Percentiles rank a stretch among this genome's conserved stretches.
phyloP scores from a whole-genome alignment of 2,113 vertebrate species.

The Tenebrosternarchus preto region DNA sequence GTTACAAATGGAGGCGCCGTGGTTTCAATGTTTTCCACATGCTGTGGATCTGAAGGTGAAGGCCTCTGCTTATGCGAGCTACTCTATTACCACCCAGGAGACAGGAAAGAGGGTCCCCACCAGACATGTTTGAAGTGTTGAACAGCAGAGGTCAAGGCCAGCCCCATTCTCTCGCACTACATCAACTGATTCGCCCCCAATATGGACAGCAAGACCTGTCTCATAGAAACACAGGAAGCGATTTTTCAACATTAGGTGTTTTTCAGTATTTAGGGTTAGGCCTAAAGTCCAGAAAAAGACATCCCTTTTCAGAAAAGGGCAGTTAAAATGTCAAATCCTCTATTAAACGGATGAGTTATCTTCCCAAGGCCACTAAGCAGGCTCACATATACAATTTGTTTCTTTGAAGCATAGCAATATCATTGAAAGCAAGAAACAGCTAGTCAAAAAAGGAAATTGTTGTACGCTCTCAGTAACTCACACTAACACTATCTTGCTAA shows the following conservation, averaged over 20 bases:
- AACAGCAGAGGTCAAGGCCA: slow-evolving; percentile 53
- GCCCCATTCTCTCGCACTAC: slow-evolving; percentile 45
- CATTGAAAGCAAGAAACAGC: not conserved
- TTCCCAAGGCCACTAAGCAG: not conserved
- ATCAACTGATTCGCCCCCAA: slow-evolving; percentile 17
- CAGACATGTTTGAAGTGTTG: slow-evolving; percentile 25
- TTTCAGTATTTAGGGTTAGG: slow-evolving; percentile 12
- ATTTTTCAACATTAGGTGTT: slow-evolving; percentile 35
- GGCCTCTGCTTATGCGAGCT: slow-evolving; percentile 27
- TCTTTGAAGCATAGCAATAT: slow-evolving; percentile 1
- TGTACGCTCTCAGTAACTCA: not conserved
- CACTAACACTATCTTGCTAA: not conserved
- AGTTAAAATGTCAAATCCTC: slow-evolving; percentile 6
- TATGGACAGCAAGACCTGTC: slow-evolving; percentile 18
- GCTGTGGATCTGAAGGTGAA: slow-evolving; percentile 26
- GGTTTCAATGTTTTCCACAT: slow-evolving; percentile 48
- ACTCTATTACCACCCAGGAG: slow-evolving; percentile 38
- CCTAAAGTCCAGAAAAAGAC: not conserved
- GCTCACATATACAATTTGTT: not conserved
- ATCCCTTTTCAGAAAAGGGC: not conserved
- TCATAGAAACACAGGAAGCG: slow-evolving; percentile 21
- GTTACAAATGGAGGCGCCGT: slow-evolving; percentile 8
- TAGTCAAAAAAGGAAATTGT: not conserved
- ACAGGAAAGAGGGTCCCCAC: slow-evolving; percentile 54
- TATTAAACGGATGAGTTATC: not conserved